A percentile compares a stretch with the other conserved stretches of the same genome.
These are phyloP conservation scores for Molossus molossus DNA, from an alignment of 2,797 vertebrate genomes.

Conservation along the genomic window DNA sequence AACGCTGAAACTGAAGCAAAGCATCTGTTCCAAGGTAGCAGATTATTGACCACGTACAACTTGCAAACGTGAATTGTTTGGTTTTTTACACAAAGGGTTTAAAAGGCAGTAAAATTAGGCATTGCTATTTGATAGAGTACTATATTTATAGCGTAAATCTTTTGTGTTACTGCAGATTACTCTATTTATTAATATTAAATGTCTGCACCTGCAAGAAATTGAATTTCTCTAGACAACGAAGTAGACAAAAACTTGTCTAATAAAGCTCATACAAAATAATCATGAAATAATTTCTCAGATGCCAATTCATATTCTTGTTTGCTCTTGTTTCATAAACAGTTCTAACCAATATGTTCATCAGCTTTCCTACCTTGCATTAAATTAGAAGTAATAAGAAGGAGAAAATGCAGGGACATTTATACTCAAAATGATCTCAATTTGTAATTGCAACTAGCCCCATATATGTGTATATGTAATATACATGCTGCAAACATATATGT, in stretches of 20 bases:
- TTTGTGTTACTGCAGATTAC: neutral
- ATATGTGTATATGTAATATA: neutral
- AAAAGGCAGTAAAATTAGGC: neutral
- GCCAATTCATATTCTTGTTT: neutral
- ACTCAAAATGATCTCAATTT: neutral
- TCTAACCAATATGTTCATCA: neutral
- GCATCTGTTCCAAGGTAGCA: neutral
- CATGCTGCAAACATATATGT: neutral
- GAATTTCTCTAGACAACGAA: neutral
- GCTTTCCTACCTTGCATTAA: neutral
- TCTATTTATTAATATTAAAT: conserved; percentile 30
- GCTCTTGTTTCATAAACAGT: neutral
- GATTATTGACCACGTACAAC: neutral
- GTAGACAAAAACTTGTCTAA: neutral
- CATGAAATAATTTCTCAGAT: neutral
- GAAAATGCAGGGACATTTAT: neutral
- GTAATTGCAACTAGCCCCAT: neutral
- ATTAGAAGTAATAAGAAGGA: neutral
- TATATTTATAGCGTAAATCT: neutral
- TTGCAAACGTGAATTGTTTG: neutral
- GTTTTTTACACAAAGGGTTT: neutral
- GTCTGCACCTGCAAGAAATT: neutral
- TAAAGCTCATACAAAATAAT: neutral
- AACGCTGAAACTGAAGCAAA: conserved; percentile 7
- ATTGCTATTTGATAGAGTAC: neutral